Evolutionary conservation across 2,888 invertebrate genomes (phyloP).

Genomic region (Clitarchus hookeri): DNA sequence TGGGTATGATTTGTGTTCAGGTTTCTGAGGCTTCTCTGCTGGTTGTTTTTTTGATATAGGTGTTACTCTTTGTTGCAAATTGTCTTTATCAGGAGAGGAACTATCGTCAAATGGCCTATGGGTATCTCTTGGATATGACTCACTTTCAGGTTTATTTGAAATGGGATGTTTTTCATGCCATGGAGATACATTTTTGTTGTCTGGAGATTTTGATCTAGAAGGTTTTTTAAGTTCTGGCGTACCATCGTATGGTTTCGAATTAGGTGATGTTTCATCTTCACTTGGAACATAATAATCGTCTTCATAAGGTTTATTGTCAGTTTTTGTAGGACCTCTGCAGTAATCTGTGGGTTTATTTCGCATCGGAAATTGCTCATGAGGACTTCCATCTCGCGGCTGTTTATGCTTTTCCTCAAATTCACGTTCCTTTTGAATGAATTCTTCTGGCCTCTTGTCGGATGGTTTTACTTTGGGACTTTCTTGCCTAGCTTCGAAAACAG

Average conservation of each 20-base stretch:
- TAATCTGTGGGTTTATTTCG: neutral
- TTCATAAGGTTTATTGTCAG: neutral
- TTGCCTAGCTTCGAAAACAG: slow-evolving; percentile 54
- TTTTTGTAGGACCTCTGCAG: neutral
- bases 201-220: neutral
- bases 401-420: slow-evolving; percentile 19
- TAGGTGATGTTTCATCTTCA: neutral
- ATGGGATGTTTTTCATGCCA: neutral
- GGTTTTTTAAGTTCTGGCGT: neutral
- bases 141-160: neutral
- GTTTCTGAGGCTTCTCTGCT: neutral
- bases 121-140: neutral
- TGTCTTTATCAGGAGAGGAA: neutral
- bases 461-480: neutral
- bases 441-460: neutral
- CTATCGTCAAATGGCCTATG: neutral
- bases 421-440: slow-evolving; percentile 6
- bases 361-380: neutral
- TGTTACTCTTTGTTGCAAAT: slow-evolving; percentile 26
- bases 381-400: neutral
- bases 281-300: neutral
- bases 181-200: neutral
- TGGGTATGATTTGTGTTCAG: neutral
- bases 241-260: neutral
- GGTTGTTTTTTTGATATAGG: slow-evolving; percentile 25